These are phyloP conservation scores for Scyliorhinus canicula DNA, from an alignment of 2,797 vertebrate species.

Conservation along the genomic window DNA sequence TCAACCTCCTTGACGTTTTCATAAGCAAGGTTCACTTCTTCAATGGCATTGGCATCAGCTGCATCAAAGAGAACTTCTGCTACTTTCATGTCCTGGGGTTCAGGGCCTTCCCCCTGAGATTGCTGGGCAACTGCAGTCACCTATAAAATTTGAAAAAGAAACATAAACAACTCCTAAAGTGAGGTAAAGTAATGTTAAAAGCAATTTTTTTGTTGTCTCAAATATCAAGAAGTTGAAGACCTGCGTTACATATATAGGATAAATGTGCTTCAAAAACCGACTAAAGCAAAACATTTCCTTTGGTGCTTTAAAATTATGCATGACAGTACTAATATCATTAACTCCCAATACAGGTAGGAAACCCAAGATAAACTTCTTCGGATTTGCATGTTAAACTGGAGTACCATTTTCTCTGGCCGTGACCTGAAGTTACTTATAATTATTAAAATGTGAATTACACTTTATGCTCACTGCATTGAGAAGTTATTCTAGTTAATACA, in stretches of 20 bases:
- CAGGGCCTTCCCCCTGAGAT: conserved; percentile 81
- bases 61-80: conserved; percentile 93
- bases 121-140: conserved; percentile 91
- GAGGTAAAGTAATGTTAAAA: not conserved
- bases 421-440: not conserved
- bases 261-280: not conserved
- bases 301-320: not conserved
- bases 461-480: no score
- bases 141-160: conserved; percentile 51
- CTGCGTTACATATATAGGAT: not conserved
- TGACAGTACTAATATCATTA: not conserved
- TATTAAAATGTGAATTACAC: not conserved
- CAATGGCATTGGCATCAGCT: conserved; percentile 92
- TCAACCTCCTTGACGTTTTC: conserved; percentile 98
- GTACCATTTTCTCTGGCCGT: not conserved
- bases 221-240: not conserved
- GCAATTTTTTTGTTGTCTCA: not conserved
- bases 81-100: conserved; percentile 91
- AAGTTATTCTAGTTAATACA: not conserved
- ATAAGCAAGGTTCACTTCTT: conserved; percentile 96
- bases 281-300: not conserved
- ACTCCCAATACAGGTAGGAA: no score
- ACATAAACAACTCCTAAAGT: not conserved
- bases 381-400: not conserved
- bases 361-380: not conserved